Evolutionary conservation across 2,113 vertebrate species (phyloP).

Genomic region (Urocolius indicus): DNA sequence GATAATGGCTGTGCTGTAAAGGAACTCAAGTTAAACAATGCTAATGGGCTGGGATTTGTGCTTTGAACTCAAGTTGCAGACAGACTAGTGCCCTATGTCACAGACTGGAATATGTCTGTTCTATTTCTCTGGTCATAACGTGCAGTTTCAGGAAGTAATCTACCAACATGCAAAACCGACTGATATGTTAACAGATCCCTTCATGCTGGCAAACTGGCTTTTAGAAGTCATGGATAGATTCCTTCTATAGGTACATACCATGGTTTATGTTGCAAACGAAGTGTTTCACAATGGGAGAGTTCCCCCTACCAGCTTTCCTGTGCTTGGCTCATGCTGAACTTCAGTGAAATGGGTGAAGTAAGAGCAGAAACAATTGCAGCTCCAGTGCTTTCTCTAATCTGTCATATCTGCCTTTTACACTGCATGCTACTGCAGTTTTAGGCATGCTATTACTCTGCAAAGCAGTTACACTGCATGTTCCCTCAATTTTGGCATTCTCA

Average conservation of each 20-base stretch:
- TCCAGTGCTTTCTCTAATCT: background rate
- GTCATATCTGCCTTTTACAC: background rate
- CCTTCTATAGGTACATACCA: too few relatives aligned
- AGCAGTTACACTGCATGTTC: accelerated
- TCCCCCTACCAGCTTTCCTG: background rate
- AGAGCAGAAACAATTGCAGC: background rate
- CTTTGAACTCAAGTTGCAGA: background rate
- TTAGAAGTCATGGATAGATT: background rate
- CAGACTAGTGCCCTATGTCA: background rate
- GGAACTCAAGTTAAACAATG: background rate
- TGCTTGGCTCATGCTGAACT: background rate
- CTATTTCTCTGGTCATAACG: background rate
- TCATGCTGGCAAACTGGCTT: background rate
- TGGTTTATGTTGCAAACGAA: background rate
- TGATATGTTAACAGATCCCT: background rate
- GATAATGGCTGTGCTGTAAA: background rate
- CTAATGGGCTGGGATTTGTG: background rate
- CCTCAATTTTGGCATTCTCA: background rate
- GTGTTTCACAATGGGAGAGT: background rate
- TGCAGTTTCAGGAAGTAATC: background rate
- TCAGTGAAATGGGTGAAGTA: background rate
- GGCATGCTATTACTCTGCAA: background rate
- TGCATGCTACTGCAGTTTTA: too few relatives aligned
- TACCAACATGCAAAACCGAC: background rate
- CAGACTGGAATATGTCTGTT: background rate